Evolutionary conservation across 2,113 vertebrate genomes (phyloP).

Genomic region (Balaeniceps rex): DNA sequence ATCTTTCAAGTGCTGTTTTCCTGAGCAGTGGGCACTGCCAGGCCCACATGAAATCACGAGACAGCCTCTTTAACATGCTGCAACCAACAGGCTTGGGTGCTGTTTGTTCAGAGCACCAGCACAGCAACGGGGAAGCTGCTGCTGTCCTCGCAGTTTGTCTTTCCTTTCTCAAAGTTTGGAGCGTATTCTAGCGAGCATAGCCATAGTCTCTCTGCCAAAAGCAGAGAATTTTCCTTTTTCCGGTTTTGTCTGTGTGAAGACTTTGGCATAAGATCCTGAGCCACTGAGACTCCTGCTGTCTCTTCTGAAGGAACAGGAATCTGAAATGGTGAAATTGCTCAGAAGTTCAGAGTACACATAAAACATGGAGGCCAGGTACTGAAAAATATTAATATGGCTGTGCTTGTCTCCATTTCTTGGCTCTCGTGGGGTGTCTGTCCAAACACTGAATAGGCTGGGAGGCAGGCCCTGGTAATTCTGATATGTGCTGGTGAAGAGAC

Average conservation of each 20-base stretch:
- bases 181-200: accelerated
- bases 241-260: neutral
- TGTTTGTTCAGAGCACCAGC: neutral
- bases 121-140: neutral
- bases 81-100: neutral
- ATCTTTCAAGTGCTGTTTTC: neutral
- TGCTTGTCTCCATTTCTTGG: neutral
- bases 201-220: neutral
- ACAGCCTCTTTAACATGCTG: neutral
- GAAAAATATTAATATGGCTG: neutral
- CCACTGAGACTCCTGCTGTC: too few species aligned
- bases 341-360: neutral
- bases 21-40: neutral
- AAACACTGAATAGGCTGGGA: neutral
- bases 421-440: neutral
- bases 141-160: neutral
- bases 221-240: neutral
- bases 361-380: neutral
- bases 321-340: neutral
- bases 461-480: neutral
- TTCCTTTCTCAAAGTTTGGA: neutral
- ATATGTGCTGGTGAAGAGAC: neutral
- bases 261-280: neutral
- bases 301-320: neutral
- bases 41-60: neutral